Evolutionary conservation across 2,888 invertebrate genomes (phyloP), one percentile per base, ranked within the genome.

Genomic region (Idaea aversata): DNA sequence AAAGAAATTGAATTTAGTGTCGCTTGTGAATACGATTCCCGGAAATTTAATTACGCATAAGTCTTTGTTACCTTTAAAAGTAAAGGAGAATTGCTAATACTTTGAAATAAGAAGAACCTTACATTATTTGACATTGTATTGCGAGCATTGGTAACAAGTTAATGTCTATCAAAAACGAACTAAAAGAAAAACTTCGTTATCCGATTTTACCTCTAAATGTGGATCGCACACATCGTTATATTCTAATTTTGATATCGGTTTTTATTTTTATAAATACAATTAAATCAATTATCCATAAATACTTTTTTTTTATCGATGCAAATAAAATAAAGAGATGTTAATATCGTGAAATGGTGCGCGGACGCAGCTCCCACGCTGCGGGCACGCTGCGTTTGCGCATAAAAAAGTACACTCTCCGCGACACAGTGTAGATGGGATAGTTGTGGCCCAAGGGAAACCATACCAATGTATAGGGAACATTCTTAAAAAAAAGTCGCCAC

Each of bases 331-430:
- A 65, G 65, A 65, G 62, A 69, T 69, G 69, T 67, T 67, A 67
- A 67, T 65, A 47, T 47, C 47, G 10, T 47, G 47, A 47, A 47
- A 47, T 47, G 47, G 47, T 47, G 10, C 47, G 47, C 47, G 13
- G 47, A 47, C 74, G 78, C 76, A 74, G 82, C 80, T 86, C 85
- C 85, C 86, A 86, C 86, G 87, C 75, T 67, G 72, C 81, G 80
- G 76, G 81, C 82, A 81, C 83, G 75, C 77, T 68, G 66, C 71
- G 64, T 63, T 61, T 67, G 64, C 72, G 73, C 75, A 79, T 77
- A 78, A 78, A 78, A 25, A 25, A 1, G 25, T 65, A 25, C 68
- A 63, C 68, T 66, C 72, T 61, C 63, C 64, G 60, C 67, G 57
- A n/a, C 65, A 61, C 65, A 65, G 67, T 59, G n/a, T 34, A 47